Evolutionary conservation across 2,888 invertebrate species (phyloP).

Genomic region (Embidobia sp.): DNA sequence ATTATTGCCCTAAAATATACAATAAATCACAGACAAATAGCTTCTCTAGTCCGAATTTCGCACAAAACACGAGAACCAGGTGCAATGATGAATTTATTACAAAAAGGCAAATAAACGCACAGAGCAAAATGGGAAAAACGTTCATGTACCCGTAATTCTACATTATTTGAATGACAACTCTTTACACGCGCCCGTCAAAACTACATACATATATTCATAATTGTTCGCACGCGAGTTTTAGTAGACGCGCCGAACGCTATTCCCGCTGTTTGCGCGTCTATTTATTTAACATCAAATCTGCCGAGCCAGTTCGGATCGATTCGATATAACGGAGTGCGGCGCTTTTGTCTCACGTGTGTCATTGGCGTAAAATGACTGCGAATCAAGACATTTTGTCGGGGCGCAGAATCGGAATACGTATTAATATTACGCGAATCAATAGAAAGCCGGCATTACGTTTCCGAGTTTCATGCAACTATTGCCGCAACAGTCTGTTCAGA

Average conservation of each 20-base stretch:
- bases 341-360: slow-evolving; percentile 40
- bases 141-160: too few relatives aligned
- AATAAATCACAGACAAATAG: too few relatives aligned
- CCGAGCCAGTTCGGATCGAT: slow-evolving; percentile 16
- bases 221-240: too few relatives aligned
- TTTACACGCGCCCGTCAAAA: too few relatives aligned
- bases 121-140: too few relatives aligned
- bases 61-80: too few relatives aligned
- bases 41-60: too few relatives aligned
- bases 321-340: not conserved
- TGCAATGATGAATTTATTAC: too few relatives aligned
- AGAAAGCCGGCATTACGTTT: slow-evolving; percentile 25
- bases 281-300: slow-evolving; percentile 29
- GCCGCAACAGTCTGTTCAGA: not conserved
- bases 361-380: slow-evolving; percentile 19
- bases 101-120: too few relatives aligned
- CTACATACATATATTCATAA: too few relatives aligned
- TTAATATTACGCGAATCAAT: slow-evolving; percentile 43
- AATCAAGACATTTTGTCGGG: slow-evolving; percentile 42
- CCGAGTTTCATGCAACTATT: slow-evolving; percentile 11
- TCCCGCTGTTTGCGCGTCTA: slow-evolving; percentile 1
- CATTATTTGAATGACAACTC: too few relatives aligned
- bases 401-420: slow-evolving; percentile 34
- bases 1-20: too few relatives aligned
- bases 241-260: slow-evolving; percentile 1